phyloP scores from a whole-genome alignment of 2,888 invertebrate species.

The Caenorhabditis sp. region DNA sequence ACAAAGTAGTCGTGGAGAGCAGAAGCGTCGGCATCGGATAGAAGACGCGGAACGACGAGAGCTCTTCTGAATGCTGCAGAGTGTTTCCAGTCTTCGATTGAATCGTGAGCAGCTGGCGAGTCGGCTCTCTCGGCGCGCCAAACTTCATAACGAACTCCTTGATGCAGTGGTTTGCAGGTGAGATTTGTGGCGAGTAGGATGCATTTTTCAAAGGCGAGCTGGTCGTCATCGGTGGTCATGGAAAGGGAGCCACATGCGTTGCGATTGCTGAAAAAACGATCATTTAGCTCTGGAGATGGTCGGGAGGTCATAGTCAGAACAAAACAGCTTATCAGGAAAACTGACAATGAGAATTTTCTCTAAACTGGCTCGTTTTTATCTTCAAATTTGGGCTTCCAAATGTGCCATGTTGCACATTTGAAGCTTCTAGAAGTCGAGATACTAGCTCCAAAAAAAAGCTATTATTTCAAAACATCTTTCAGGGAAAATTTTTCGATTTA shows the following conservation, averaged over 20 bases:
- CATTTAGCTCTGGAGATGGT: too few relatives aligned
- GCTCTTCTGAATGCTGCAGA: conserved; percentile 76
- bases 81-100: conserved; percentile 68
- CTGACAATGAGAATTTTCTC: too few relatives aligned
- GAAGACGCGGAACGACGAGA: conserved; percentile 84
- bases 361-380: too few relatives aligned
- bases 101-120: conserved; percentile 72
- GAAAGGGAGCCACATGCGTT: conserved; percentile 75
- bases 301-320: too few relatives aligned
- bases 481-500: too few relatives aligned
- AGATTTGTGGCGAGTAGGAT: conserved; percentile 79
- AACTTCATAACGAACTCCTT: conserved; percentile 69
- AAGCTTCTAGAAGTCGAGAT: too few relatives aligned
- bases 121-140: conserved; percentile 71
- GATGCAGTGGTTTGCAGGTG: conserved; percentile 71
- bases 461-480: too few relatives aligned
- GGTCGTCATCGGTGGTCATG: conserved; percentile 68
- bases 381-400: too few relatives aligned
- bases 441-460: too few relatives aligned
- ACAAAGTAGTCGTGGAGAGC: conserved; percentile 83
- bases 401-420: too few relatives aligned
- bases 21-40: conserved; percentile 84
- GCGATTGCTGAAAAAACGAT: conserved; percentile 77
- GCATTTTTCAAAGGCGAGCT: conserved; percentile 80
- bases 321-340: too few relatives aligned